Conservation (phyloP, 2,888 invertebrate genomes). For the Sinopyrophorus schimmeli region DNA sequence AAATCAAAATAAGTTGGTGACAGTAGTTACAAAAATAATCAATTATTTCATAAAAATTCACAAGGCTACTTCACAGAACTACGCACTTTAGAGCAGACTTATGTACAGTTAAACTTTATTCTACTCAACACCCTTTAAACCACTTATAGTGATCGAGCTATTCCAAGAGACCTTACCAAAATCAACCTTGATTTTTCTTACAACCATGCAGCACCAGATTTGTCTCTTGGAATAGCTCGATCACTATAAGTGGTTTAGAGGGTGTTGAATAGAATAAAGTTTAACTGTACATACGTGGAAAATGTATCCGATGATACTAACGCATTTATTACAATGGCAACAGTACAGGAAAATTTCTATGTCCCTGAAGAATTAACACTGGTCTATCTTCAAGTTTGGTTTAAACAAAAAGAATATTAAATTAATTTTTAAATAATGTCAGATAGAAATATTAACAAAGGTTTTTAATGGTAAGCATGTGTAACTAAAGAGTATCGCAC, state of each 20-base stretch:
- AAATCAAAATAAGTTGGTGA: too few relatives aligned
- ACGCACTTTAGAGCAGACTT: constrained; percentile 56
- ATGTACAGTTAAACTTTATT: too few relatives aligned
- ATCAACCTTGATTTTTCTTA: too few relatives aligned
- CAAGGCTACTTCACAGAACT: constrained; percentile 60
- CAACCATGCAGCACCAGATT: too few relatives aligned
- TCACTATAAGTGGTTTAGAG: too few relatives aligned
- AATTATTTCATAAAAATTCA: constrained; percentile 64
- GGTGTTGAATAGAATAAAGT: too few relatives aligned
- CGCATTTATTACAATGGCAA: constrained; percentile 46
- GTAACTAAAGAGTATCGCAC: constrained; percentile 71
- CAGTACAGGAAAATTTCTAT: constrained; percentile 32
- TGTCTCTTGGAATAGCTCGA: too few relatives aligned
- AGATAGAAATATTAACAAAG: constrained; percentile 67
- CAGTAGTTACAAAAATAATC: constrained; percentile 73
- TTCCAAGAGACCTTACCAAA: too few relatives aligned
- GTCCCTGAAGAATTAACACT: constrained; percentile 42
- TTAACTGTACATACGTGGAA: constrained; percentile 50
- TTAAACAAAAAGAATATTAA: neutral
- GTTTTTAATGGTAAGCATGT: constrained; percentile 70
- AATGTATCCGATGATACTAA: constrained; percentile 50
- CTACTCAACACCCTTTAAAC: too few relatives aligned
- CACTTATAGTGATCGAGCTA: too few relatives aligned
- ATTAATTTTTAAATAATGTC: constrained; percentile 52
- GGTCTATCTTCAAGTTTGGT: constrained; percentile 27